Percentiles rank a stretch among this genome's conserved stretches.
These are phyloP conservation scores for Sarcophaga subvicina DNA, from an alignment of 2,888 invertebrate species.

Conservation along the genomic window DNA sequence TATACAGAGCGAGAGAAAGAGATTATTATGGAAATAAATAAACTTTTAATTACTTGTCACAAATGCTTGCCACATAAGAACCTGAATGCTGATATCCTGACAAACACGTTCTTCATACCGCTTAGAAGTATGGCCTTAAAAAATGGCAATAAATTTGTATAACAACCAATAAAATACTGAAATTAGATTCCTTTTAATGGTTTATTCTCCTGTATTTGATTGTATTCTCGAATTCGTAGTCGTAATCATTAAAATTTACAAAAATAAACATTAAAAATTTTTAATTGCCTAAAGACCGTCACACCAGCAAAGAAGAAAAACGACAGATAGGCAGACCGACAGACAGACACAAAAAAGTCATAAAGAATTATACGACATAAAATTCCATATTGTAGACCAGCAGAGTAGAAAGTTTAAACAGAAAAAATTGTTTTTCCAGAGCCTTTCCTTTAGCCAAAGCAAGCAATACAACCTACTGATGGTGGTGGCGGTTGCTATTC, in stretches of 20 bases:
- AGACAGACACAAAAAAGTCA: neutral
- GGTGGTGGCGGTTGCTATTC: neutral
- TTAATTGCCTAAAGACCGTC: slow-evolving; percentile 46
- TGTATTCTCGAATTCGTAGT: slow-evolving; percentile 8
- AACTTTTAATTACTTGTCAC: too few species aligned
- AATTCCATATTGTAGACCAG: slow-evolving; percentile 42
- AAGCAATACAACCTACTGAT: neutral
- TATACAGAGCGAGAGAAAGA: too few species aligned
- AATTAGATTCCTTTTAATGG: slow-evolving; percentile 43
- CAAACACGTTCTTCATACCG: too few species aligned
- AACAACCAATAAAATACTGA: slow-evolving; percentile 51
- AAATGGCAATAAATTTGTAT: slow-evolving; percentile 19
- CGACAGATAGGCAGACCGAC: neutral
- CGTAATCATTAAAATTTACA: slow-evolving; percentile 57
- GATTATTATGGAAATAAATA: too few species aligned
- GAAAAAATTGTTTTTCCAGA: slow-evolving; percentile 16
- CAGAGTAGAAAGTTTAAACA: slow-evolving; percentile 14
- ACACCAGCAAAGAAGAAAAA: neutral
- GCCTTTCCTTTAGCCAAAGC: slow-evolving; percentile 4
- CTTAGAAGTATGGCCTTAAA: neutral
- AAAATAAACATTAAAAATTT: slow-evolving; percentile 56
- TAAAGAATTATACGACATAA: slow-evolving; percentile 33
- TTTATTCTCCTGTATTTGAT: slow-evolving; percentile 18
- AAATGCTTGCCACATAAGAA: too few species aligned
- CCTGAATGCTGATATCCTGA: too few species aligned